Percentiles rank a stretch among this genome's conserved stretches.
These are phyloP conservation scores for Amphibalanus amphitrite DNA, from an alignment of 1,140 invertebrate species.

Conservation along the genomic window DNA sequence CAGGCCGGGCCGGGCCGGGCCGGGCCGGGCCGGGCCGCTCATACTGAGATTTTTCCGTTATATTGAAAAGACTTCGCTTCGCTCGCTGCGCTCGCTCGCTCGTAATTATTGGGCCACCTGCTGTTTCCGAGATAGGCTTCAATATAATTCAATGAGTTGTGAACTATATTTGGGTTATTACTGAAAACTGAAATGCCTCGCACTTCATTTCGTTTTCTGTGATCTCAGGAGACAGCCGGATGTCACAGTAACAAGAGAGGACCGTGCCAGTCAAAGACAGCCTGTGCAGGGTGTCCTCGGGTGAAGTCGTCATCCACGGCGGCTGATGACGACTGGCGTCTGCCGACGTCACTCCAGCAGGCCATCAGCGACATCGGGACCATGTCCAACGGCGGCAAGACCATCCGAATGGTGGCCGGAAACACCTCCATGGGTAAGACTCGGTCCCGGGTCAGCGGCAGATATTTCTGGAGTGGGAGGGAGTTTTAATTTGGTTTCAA, in stretches of 20 bases:
- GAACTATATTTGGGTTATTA: too few relatives aligned
- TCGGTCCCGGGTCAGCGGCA: not conserved
- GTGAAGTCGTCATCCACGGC: not conserved
- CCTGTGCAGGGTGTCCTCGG: not conserved
- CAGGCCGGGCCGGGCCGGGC: too few relatives aligned
- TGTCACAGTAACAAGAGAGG: not conserved
- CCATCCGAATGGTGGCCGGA: slow-evolving; percentile 12
- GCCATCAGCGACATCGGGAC: slow-evolving; percentile 3
- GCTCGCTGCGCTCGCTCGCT: too few relatives aligned
- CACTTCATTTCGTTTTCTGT: not conserved
- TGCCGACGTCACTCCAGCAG: not conserved
- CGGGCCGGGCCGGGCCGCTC: too few relatives aligned
- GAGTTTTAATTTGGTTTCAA: too few relatives aligned
- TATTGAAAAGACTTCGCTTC: too few relatives aligned
- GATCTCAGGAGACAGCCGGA: not conserved
- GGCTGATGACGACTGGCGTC: not conserved
- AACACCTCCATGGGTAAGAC: slow-evolving; percentile 14
- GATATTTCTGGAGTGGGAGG: too few relatives aligned
- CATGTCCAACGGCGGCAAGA: slow-evolving; percentile 8
- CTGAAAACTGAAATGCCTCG: too few relatives aligned
- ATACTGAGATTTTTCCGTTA: too few relatives aligned
- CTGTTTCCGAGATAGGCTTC: too few relatives aligned
- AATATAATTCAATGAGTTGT: too few relatives aligned
- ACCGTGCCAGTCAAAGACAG: not conserved
- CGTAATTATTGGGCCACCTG: too few relatives aligned